Evolutionary conservation across 2,113 vertebrate species (phyloP).

Genomic region (Misgurnus anguillicaudatus): DNA sequence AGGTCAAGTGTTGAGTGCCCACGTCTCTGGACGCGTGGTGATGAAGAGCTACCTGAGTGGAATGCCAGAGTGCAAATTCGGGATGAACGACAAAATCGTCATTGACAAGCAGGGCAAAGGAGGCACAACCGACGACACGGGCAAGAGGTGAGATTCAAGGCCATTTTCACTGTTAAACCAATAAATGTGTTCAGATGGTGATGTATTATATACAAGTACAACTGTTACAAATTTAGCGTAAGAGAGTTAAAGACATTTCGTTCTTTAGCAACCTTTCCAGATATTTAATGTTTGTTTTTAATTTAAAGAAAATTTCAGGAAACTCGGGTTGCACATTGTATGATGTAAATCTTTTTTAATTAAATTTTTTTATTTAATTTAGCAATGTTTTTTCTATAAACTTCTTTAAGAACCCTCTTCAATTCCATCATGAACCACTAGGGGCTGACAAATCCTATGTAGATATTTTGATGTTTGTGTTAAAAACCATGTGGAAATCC

Average conservation of each 20-base stretch:
- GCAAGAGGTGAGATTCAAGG: slow-evolving; percentile 83
- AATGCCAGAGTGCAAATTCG: slow-evolving; percentile 99
- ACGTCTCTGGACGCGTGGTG: slow-evolving; percentile 96
- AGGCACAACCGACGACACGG: slow-evolving; percentile 90
- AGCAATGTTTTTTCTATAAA: no score
- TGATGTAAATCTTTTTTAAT: no score
- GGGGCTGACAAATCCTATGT: neutral
- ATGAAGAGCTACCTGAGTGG: slow-evolving; percentile 99
- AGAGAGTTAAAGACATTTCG: no score
- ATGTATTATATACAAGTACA: no score
- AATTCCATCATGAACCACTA: neutral
- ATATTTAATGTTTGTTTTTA: no score
- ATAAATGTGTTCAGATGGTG: no score
- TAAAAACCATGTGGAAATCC: neutral
- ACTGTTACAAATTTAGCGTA: no score
- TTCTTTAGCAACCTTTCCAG: no score
- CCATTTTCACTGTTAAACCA: no score
- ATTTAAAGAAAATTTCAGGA: no score
- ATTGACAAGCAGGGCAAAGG: slow-evolving; percentile 99
- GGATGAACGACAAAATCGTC: slow-evolving; percentile 99
- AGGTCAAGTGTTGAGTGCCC: slow-evolving; percentile 98
- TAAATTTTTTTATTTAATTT: no score
- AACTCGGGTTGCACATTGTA: no score
- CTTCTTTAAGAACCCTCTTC: neutral
- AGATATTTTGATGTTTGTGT: neutral